A percentile compares a stretch with the other conserved stretches of the same genome.
These are phyloP conservation scores for Hirtodrosophila alboralis DNA, from an alignment of 2,888 invertebrate species.

Conservation along the genomic window DNA sequence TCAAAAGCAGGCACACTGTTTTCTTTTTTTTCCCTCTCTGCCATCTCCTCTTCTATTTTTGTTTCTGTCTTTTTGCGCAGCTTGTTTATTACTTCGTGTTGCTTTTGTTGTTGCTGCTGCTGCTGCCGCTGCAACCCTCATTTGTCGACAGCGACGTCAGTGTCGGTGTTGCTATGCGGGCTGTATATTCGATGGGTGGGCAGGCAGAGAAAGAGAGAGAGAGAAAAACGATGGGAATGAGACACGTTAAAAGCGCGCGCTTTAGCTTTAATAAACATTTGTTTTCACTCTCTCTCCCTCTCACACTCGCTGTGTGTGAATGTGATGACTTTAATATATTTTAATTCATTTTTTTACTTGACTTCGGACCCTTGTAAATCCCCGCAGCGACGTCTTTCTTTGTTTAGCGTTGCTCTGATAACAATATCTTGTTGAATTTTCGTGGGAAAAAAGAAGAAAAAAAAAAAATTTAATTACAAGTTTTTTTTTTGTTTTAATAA, in stretches of 20 bases:
- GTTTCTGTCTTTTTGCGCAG: slow-evolving; percentile 37
- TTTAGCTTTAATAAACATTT: slow-evolving; percentile 61
- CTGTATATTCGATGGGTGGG: slow-evolving; percentile 25
- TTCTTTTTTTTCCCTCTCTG: slow-evolving; percentile 13
- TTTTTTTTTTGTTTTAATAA: not conserved
- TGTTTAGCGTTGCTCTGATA: not conserved
- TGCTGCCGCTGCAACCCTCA: slow-evolving; percentile 44
- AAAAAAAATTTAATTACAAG: slow-evolving; percentile 7
- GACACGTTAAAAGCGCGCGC: slow-evolving; percentile 22
- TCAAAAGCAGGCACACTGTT: slow-evolving; percentile 12
- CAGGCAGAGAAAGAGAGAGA: slow-evolving; percentile 17
- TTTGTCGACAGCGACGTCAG: slow-evolving; percentile 17
- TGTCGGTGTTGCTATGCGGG: slow-evolving; percentile 51
- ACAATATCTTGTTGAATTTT: slow-evolving; percentile 6
- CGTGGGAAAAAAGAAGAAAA: slow-evolving; percentile 5
- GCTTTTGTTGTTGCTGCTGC: slow-evolving; percentile 13
- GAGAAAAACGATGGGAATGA: slow-evolving; percentile 9
- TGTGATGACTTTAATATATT: slow-evolving; percentile 53
- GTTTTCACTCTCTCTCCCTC: too few relatives aligned
- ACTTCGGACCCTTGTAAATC: slow-evolving; percentile 14
- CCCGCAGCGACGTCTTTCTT: slow-evolving; percentile 6
- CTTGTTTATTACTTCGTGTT: slow-evolving; percentile 63
- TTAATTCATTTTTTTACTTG: slow-evolving; percentile 45
- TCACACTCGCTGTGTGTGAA: too few relatives aligned
- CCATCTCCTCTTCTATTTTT: slow-evolving; percentile 18